phyloP scores from a whole-genome alignment of 53 echinoderm and acorn worm genomes.

The Luidia sarsii region DNA sequence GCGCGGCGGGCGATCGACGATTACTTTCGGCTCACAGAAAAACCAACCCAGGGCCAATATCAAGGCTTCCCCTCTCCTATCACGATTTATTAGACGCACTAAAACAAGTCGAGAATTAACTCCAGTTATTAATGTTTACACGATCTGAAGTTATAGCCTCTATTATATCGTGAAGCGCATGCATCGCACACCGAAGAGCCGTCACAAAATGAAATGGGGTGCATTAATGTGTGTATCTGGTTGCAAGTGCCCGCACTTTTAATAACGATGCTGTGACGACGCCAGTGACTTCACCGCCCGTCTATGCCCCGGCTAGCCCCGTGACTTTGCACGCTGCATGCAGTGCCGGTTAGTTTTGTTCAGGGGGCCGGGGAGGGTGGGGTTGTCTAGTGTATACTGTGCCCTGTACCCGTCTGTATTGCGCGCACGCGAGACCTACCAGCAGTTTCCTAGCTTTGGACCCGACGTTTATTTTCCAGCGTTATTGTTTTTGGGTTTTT shows the following conservation, averaged over 20 bases:
- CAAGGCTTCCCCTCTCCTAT: background rate
- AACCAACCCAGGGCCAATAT: background rate
- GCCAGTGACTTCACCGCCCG: too few species aligned
- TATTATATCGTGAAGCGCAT: slow-evolving; percentile 27
- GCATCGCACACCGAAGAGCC: background rate
- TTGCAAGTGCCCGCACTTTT: slow-evolving; percentile 25
- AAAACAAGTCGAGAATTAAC: slow-evolving; percentile 10
- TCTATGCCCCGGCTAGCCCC: too few species aligned
- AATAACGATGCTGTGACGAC: background rate
- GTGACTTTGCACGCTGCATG: too few species aligned
- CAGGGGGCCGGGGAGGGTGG: too few species aligned
- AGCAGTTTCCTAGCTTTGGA: too few species aligned
- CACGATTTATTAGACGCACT: background rate
- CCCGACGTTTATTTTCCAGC: too few species aligned
- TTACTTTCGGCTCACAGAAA: background rate
- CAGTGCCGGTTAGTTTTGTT: too few species aligned
- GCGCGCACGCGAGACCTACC: too few species aligned
- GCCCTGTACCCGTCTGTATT: too few species aligned
- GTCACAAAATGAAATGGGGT: slow-evolving; percentile 19
- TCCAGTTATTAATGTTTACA: slow-evolving; percentile 11
- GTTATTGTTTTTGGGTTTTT: too few species aligned
- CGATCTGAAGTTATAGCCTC: slow-evolving; percentile 50
- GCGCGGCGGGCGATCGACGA: background rate
- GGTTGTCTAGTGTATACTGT: too few species aligned
- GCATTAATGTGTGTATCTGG: slow-evolving; percentile 4